Base-by-base conservation (phyloP, 1,140 invertebrate species). In the Whitmania pigra region DNA sequence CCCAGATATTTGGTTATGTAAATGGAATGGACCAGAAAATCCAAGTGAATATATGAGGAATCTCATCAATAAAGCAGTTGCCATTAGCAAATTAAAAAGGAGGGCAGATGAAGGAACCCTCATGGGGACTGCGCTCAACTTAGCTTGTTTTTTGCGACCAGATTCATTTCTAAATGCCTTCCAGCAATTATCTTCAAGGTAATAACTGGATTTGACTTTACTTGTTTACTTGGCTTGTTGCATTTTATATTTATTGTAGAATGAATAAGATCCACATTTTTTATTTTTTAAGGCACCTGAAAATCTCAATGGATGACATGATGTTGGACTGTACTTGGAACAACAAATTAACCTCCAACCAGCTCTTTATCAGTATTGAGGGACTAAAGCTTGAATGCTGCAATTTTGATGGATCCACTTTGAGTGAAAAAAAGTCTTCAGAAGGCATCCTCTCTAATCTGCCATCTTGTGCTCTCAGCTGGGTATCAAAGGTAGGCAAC, bases 81-180 rank as follows among this genome's bases (percentile, higher is more conserved):
- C 83, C 20, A 81, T 87, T 40, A 80, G 83, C 73, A 80, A 60
- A 9, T 82, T 80, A 80, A 77, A 82, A 20, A 79, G 81, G 31
- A 77, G 78, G 27, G 80, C 76, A 57, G 75, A 80, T 67, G 74
- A 77, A 40, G 75, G 74, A 29, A 73, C 68, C 4, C 75, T 87
- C 11, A 77, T 86, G 9, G 79, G 82, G 5, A 80, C 85, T 27
- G 82, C 84, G 6, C 79, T 94, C 0, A 87, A 93, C 80, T 82
- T 96, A 0, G 85, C 86, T 0, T 85, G 88, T 53, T 83, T 94
- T 1, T 88, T 91, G 73, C 86, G 89, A 78, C 90, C 91, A 2
- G 87, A 89, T 71, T 88, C 89, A 18, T 90, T 95, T 77, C 80
- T 96, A 0, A 88, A 89, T 77, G 89, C 91, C 36, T 81, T 94